Evolutionary conservation across 2,113 vertebrate genomes (phyloP).

Genomic region (Leucosticte australis): DNA sequence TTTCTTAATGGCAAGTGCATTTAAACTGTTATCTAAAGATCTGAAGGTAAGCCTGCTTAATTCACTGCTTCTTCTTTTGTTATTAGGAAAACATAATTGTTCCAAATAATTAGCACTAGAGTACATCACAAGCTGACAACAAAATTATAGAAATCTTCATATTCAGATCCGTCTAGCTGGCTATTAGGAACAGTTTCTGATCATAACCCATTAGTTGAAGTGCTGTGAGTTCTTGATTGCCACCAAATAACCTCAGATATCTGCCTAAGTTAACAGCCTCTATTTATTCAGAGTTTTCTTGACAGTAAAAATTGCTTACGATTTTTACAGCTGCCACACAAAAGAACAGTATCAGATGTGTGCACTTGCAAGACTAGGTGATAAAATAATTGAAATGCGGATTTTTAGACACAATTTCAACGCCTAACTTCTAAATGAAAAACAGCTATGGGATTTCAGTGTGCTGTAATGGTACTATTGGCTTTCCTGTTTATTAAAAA

Average conservation of each 20-base stretch:
- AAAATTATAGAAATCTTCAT: constrained; percentile 87
- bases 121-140: constrained; percentile 86
- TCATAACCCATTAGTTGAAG: constrained; percentile 82
- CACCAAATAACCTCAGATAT: constrained; percentile 78
- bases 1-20: constrained; percentile 80
- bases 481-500: constrained; percentile 48
- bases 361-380: constrained; percentile 55
- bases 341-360: constrained; percentile 65
- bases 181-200: constrained; percentile 83
- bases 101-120: constrained; percentile 85
- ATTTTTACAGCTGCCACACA: constrained; percentile 80
- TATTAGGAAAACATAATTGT: constrained; percentile 87
- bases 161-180: constrained; percentile 81
- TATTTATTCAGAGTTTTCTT: constrained; percentile 77
- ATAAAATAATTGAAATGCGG: constrained; percentile 66
- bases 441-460: constrained; percentile 2
- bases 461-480: neutral
- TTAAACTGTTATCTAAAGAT: constrained; percentile 78
- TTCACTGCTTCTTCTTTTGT: constrained; percentile 83
- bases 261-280: constrained; percentile 77
- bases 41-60: constrained; percentile 83
- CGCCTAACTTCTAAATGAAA: constrained; percentile 42
- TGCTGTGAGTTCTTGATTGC: constrained; percentile 79
- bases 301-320: constrained; percentile 76
- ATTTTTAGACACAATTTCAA: constrained; percentile 62